These are phyloP conservation scores for Emmelina monodactyla DNA, from an alignment of 2,888 invertebrate species.

Conservation along the genomic window DNA sequence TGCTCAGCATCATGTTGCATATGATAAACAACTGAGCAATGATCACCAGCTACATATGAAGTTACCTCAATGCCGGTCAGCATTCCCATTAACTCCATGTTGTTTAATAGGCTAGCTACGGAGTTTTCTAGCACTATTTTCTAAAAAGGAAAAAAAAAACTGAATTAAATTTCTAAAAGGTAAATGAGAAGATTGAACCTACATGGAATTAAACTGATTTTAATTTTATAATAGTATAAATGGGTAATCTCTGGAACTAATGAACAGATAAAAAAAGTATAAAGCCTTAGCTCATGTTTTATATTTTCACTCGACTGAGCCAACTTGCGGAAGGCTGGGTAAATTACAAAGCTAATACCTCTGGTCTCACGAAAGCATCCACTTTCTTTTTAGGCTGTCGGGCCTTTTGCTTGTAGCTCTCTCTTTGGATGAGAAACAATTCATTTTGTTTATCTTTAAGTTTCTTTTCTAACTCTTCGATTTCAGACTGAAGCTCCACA, in stretches of 20 bases:
- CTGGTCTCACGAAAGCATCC: constrained; percentile 30
- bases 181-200: background rate
- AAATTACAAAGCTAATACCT: constrained; percentile 23
- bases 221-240: background rate
- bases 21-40: constrained; percentile 42
- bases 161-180: background rate
- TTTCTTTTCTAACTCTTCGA: constrained; percentile 28
- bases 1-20: constrained; percentile 34
- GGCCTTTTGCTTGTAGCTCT: constrained; percentile 25
- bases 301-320: too few relatives aligned
- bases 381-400: constrained; percentile 22
- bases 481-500: constrained; percentile 33
- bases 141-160: constrained; percentile 24
- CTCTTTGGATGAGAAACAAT: constrained; percentile 37
- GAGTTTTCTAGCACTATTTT: constrained; percentile 34
- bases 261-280: too few relatives aligned
- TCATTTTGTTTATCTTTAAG: constrained; percentile 35
- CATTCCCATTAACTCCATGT: constrained; percentile 34
- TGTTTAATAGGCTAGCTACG: constrained; percentile 25
- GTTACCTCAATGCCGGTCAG: constrained; percentile 44
- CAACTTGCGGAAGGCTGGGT: too few relatives aligned
- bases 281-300: too few relatives aligned
- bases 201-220: constrained; percentile 3
- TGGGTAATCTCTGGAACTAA: too few relatives aligned
- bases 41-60: constrained; percentile 33